Conservation (phyloP, 2,888 invertebrate genomes). For the Blera fallax region DNA sequence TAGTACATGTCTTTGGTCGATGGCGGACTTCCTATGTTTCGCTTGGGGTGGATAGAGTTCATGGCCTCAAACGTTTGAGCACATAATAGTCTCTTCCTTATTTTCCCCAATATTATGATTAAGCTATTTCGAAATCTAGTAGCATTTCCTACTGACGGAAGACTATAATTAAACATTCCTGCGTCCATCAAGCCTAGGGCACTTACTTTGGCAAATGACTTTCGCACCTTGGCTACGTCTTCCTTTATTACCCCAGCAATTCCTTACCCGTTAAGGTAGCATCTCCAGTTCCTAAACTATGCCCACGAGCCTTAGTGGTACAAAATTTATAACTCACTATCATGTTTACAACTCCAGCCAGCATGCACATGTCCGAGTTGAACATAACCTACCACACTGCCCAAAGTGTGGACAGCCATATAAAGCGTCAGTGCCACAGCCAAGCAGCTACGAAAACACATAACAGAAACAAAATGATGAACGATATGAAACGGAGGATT, state of each 20-base stretch:
- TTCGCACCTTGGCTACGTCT: background rate
- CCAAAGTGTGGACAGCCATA: slow-evolving; percentile 40
- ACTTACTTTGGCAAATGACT: background rate
- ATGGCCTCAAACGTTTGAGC: too few species aligned
- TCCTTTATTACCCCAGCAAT: background rate
- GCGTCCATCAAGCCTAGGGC: background rate
- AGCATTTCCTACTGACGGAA: background rate
- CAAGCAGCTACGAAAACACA: background rate
- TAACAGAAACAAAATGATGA: slow-evolving; percentile 46
- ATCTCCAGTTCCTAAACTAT: slow-evolving; percentile 30
- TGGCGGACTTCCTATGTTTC: too few species aligned
- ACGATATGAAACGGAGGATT: slow-evolving; percentile 55
- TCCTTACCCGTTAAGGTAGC: slow-evolving; percentile 1
- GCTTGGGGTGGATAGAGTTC: too few species aligned
- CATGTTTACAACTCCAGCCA: slow-evolving; percentile 21
- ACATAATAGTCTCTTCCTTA: too few species aligned
- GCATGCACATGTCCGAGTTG: background rate
- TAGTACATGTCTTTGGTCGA: too few species aligned
- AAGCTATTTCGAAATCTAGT: background rate
- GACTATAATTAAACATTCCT: background rate
- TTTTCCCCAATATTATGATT: background rate
- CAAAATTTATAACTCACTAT: slow-evolving; percentile 37
- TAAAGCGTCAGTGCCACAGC: slow-evolving; percentile 4
- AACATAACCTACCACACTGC: slow-evolving; percentile 38
- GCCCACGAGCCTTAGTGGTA: slow-evolving; percentile 37